phyloP scores from a whole-genome alignment of 2,888 invertebrate genomes.

The Artemia sinica region DNA sequence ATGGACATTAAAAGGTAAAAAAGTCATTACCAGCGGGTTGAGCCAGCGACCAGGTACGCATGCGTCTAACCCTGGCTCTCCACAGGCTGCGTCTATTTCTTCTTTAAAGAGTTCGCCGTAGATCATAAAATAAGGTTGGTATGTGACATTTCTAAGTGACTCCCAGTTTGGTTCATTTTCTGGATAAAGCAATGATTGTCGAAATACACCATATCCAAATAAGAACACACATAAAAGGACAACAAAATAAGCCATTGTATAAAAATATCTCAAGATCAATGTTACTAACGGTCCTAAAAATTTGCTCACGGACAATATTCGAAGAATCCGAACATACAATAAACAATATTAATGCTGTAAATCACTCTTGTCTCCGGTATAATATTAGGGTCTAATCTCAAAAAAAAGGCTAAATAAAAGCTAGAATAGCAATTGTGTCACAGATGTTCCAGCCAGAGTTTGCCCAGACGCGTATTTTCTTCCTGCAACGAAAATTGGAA shows the following conservation, averaged over 20 bases:
- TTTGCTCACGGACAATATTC: slow-evolving; percentile 91
- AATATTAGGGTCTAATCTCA: slow-evolving; percentile 45
- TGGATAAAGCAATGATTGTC: slow-evolving; percentile 68
- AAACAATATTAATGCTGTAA: slow-evolving; percentile 82
- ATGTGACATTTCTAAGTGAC: slow-evolving; percentile 77
- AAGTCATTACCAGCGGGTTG: slow-evolving; percentile 86
- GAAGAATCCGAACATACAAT: slow-evolving; percentile 82
- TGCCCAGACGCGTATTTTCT: slow-evolving; percentile 83
- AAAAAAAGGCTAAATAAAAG: slow-evolving; percentile 63
- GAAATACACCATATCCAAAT: slow-evolving; percentile 89
- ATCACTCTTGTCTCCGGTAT: slow-evolving; percentile 74
- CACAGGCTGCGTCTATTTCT: slow-evolving; percentile 79
- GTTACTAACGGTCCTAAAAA: slow-evolving; percentile 85
- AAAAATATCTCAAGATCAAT: slow-evolving; percentile 98
- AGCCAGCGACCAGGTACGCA: slow-evolving; percentile 83
- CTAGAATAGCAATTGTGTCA: slow-evolving; percentile 71
- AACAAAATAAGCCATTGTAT: slow-evolving; percentile 96
- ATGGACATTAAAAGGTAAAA: slow-evolving; percentile 91
- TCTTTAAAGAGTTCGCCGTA: slow-evolving; percentile 94
- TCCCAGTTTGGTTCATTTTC: slow-evolving; percentile 73
- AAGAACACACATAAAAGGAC: slow-evolving; percentile 84
- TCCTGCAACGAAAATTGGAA: slow-evolving; percentile 35
- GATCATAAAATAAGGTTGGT: slow-evolving; percentile 97
- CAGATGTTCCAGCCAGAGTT: slow-evolving; percentile 93
- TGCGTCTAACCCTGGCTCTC: slow-evolving; percentile 44